A percentile compares a stretch with the other conserved stretches of the same genome.
Evolutionary conservation across 1,140 invertebrate species (phyloP).

Genomic region (Monochamus saltuarius): DNA sequence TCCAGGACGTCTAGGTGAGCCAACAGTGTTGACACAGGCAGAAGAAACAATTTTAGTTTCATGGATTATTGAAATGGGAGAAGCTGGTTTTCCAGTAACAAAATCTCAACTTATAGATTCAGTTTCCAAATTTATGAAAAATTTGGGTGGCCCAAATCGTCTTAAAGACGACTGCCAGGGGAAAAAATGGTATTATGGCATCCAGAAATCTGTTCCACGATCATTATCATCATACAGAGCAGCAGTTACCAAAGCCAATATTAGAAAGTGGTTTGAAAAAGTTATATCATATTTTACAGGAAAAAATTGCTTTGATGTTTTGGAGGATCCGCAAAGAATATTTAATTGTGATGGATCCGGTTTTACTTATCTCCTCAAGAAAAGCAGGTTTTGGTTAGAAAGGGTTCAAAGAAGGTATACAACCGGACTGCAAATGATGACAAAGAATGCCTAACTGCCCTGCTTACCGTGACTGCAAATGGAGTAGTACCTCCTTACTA

Average conservation of each 20-base stretch:
- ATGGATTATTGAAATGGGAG: background rate
- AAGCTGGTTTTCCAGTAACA: background rate
- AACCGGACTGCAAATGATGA: conserved; percentile 23
- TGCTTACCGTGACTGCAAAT: conserved; percentile 43
- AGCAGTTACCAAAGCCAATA: conserved; percentile 20
- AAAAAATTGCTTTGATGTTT: conserved; percentile 37
- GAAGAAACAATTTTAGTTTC: background rate
- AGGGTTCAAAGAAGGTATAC: conserved; percentile 41
- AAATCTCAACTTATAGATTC: background rate
- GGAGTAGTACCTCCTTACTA: conserved; percentile 29
- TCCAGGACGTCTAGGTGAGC: background rate
- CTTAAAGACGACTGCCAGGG: background rate
- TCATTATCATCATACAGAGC: background rate
- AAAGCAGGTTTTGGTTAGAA: conserved; percentile 41
- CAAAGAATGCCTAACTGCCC: conserved; percentile 37
- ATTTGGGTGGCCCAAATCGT: background rate
- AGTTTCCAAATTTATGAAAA: background rate
- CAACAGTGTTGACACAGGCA: background rate
- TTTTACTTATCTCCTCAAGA: conserved; percentile 45
- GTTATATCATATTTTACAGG: conserved; percentile 36
- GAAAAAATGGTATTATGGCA: conserved; percentile 1
- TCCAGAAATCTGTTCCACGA: background rate
- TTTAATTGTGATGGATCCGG: conserved; percentile 51
- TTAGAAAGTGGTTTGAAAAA: conserved; percentile 38
- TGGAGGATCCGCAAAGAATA: conserved; percentile 41